A percentile compares a stretch with the other conserved stretches of the same genome.
phyloP scores from a whole-genome alignment of 2,888 invertebrate genomes.

The Tetranychus piercei region DNA sequence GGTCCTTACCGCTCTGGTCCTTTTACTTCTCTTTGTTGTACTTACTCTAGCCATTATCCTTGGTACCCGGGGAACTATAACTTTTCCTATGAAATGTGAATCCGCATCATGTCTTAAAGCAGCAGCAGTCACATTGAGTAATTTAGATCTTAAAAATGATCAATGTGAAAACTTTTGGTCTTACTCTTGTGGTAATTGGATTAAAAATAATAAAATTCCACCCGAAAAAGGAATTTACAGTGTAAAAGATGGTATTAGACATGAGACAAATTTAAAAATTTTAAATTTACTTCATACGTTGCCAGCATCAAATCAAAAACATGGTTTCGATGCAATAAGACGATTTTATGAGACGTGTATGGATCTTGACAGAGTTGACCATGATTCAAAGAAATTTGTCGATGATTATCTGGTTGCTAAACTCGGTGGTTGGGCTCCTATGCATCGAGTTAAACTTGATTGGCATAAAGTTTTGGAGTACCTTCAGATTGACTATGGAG shows the following conservation, averaged over 20 bases:
- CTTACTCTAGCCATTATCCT: slow-evolving; percentile 36
- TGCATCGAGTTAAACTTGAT: slow-evolving; percentile 25
- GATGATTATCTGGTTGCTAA: slow-evolving; percentile 36
- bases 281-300: not conserved
- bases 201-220: slow-evolving; percentile 35
- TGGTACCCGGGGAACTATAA: slow-evolving; percentile 35
- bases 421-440: slow-evolving; percentile 33
- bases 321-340: slow-evolving; percentile 37
- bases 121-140: slow-evolving; percentile 36
- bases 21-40: slow-evolving; percentile 36
- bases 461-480: slow-evolving; percentile 31
- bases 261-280: slow-evolving; percentile 18
- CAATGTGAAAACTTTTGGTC: slow-evolving; percentile 40
- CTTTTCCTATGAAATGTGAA: slow-evolving; percentile 35
- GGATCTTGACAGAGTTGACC: slow-evolving; percentile 28
- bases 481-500: slow-evolving; percentile 38
- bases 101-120: slow-evolving; percentile 38
- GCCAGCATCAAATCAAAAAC: not conserved
- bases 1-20: slow-evolving; percentile 28
- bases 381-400: slow-evolving; percentile 36
- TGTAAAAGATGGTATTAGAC: slow-evolving; percentile 33
- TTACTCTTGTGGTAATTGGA: slow-evolving; percentile 41
- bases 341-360: slow-evolving; percentile 42
- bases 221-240: slow-evolving; percentile 37
- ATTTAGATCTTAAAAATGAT: slow-evolving; percentile 28